Base-by-base conservation (phyloP, 2,113 vertebrate genomes). In the Rhea americana region DNA sequence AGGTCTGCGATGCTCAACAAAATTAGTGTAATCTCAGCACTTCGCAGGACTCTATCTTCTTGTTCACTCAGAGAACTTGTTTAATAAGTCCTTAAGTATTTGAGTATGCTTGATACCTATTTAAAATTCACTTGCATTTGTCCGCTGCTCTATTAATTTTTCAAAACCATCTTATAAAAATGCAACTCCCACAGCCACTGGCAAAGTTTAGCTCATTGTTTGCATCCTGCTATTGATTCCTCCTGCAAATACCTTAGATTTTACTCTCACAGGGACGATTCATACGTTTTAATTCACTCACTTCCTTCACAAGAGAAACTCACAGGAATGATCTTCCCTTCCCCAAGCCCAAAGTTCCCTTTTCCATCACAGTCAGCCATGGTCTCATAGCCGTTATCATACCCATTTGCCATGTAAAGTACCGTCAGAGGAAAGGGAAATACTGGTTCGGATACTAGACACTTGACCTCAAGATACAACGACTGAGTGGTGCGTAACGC, bases 121-220 rank as follows among this genome's bases (percentile, higher is more conserved):
- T 56, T 43, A 43, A 43, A 55, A 91, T 78, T 84, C 86, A 76
- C 11, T 7, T n/a, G 11, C 47, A 81, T 87, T 62, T 56, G 28
- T n/a, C 22, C 84, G 48, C 48, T 86, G 55, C 61, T 89, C 66
- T 63, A 13, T 72, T 39, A 41, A 59, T 82, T 91, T 96, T 88
- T 66, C 45, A 56, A 83, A 84, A 50, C 58, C 53, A 24, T 18
- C 73, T 93, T 30, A 82, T 91, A 78, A 94, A 89, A 93, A 90
- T 84, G 88, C 85, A 89, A 16, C 48, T 86, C 91, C 51, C 37
- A 8, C 56, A 79, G 65, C n/a, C 62, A 53, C 83, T 55, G 63
- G 74, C 78, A 63, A 84, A 55, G 43, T 88, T 82, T 66, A 91
- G 82, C 86, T 93, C 67, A 5, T 81, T 90, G 26, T 16, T 93